Base-by-base conservation (phyloP, 2,888 invertebrate species). In the Entomobrya multifasciata region DNA sequence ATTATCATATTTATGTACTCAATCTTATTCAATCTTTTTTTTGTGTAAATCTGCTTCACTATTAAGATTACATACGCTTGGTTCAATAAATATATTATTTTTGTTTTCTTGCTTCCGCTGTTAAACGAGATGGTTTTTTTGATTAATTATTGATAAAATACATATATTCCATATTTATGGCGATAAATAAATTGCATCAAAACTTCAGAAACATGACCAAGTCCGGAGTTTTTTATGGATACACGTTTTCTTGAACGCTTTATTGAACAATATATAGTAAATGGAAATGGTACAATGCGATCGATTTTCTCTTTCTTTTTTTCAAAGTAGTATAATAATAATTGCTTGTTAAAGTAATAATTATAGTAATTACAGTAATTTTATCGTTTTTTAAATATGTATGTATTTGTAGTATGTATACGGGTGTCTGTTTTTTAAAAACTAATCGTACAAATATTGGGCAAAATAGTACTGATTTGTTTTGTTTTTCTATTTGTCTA, bases 361-460 rank as follows among this genome's bases (percentile, higher is more conserved):
- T 36, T 6, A 8, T 36, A 36, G 36, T 36, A 36, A 36, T 36
- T 6, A 36, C 6, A 30, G 15, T 30, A 17, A n/a, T 30, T 67
- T n/a, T n/a, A n/a, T 55, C 25, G 15, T 57, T 62, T 67, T 52
- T 20, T 2, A 52, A 30, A 15, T 76, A 57, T 74, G 8, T 52
- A 76, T 36, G 55, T 57, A 52, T 52, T n/a, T n/a, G n/a, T 57
- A 74, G 65, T 83, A 83, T 78, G 30, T 65, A 62, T 78, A 86
- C 62, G 65, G 79, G 79, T 86, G 67, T 86, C 22, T 79, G 17
- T 60, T 8, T 36, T 36, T 36, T 36, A 36, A 36, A 36, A 82
- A 81, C 80, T 86, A 86, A 67, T 81, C 67, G 86, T 86, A 86
- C 86, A 86, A 86, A 86, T 86, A 86, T 86, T 86, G 86, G 86